Evolutionary conservation across 2,888 invertebrate species (phyloP), one percentile per base, ranked within the genome.

Genomic region (Lepas anatifera): DNA sequence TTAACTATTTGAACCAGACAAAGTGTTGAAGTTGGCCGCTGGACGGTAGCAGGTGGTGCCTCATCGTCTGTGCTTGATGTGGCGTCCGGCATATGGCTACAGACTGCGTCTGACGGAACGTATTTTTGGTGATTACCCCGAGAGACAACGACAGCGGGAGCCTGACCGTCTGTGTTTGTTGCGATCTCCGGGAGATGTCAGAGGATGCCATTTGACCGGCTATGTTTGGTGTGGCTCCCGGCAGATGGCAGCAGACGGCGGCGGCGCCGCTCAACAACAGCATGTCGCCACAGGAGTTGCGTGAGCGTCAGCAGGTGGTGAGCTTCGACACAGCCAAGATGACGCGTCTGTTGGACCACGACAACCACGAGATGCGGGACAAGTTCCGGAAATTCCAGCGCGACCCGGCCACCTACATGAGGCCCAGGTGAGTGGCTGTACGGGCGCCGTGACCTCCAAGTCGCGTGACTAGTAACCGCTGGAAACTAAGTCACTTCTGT

Each of bases 341-440:
- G 71, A 74, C 73, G 2, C 68, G 67, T 27, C 70, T 75, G 18
- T 70, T 75, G 27, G 75, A 75, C 71, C 73, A 74, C 69, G 75
- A 75, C 72, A 75, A 75, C 67, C 75, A 73, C 68, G 74, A 74
- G 29, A 75, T 75, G 75, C 68, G 75, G n/a, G 46, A 69, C 43
- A 70, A 73, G 37, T 75, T 75, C 67, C 70, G 75, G 71, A 16
- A 29, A 46, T 46, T 8, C 37, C 25, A 68, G 48, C 18, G 41
- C 16, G 48, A 58, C 27, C 46, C 63, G 64, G 37, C 64, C 64
- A 64, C 39, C 18, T 10, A n/a, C 25, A 64, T 64, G 64, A 64
- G 39, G 64, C 64, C 37, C n/a, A 18, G 39, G 64, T 64, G 4
- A 10, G 37, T n/a, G 35, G 22, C 13, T n/a, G n/a, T n/a, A n/a